Percentiles rank a stretch among this genome's conserved stretches.
Conservation (phyloP, 2,797 vertebrate genomes). For the Galaxias olidus region DNA sequence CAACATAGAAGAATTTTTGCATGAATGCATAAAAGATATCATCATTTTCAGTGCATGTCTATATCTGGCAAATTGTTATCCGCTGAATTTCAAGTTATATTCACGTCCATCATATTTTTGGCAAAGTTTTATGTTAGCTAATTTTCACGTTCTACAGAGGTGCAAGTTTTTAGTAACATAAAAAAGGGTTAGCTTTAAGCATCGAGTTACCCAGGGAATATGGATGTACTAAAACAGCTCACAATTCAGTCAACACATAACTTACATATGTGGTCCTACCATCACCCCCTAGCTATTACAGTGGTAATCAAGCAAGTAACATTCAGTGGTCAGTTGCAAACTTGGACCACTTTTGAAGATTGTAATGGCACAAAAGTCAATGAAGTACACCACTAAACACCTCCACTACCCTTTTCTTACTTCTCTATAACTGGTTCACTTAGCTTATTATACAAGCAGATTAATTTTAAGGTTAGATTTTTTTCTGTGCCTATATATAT, state of each 20-base stretch:
- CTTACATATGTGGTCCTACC: conserved; percentile 2
- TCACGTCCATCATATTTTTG: too few relatives aligned
- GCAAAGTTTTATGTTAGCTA: too few relatives aligned
- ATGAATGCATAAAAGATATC: background rate
- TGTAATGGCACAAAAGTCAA: conserved; percentile 58
- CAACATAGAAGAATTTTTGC: too few relatives aligned
- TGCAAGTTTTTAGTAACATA: too few relatives aligned
- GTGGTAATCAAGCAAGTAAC: background rate
- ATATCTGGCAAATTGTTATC: conserved; percentile 34
- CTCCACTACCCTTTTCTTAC: background rate
- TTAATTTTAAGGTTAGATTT: too few relatives aligned
- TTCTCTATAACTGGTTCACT: conserved; percentile 14
- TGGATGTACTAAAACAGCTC: too few relatives aligned
- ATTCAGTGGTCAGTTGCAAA: conserved; percentile 10
- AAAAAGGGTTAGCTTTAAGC: too few relatives aligned
- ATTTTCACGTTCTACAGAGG: too few relatives aligned
- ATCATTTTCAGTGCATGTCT: conserved; percentile 11
- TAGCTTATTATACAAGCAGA: background rate
- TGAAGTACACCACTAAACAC: conserved; percentile 21
- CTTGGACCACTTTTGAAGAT: conserved; percentile 38
- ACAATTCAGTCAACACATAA: too few relatives aligned
- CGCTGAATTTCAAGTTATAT: conserved; percentile 8
- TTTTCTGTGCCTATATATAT: background rate
- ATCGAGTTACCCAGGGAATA: too few relatives aligned
- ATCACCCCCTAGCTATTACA: conserved; percentile 4